A percentile compares a stretch with the other conserved stretches of the same genome.
phyloP scores from a whole-genome alignment of 2,797 vertebrate species.

The Enteromius anoplus region DNA sequence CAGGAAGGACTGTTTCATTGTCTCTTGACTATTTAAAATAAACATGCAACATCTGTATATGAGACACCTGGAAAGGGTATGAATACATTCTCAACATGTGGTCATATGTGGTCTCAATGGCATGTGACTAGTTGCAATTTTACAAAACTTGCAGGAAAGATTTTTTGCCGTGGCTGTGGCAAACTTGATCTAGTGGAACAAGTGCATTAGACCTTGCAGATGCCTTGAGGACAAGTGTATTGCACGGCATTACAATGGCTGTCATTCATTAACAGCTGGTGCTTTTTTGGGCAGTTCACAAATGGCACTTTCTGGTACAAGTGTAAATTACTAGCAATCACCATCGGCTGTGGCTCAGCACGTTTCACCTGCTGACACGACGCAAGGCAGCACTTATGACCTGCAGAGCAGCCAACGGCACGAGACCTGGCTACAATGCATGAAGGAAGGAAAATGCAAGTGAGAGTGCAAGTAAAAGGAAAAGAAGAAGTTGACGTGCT shows the following conservation, averaged over 20 bases:
- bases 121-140: background rate
- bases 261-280: conserved; percentile 19
- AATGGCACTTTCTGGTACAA: conserved; percentile 36
- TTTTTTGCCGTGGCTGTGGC: conserved; percentile 54
- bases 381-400: conserved; percentile 27
- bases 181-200: conserved; percentile 31
- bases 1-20: background rate
- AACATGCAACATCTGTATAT: background rate
- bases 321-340: conserved; percentile 54
- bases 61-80: background rate
- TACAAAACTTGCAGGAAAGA: conserved; percentile 60
- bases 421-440: background rate
- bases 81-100: background rate
- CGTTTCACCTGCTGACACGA: conserved; percentile 9
- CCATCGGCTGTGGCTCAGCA: conserved; percentile 5
- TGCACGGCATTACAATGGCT: conserved; percentile 35
- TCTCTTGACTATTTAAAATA: background rate
- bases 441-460: background rate
- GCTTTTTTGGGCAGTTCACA: conserved; percentile 39
- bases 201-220: conserved; percentile 44
- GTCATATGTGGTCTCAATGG: background rate
- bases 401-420: background rate
- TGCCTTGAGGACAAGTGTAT: conserved; percentile 7
- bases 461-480: background rate
- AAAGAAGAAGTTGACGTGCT: conserved; percentile 4